Conservation (phyloP, 1,140 invertebrate genomes). For the Zophobas morio region DNA sequence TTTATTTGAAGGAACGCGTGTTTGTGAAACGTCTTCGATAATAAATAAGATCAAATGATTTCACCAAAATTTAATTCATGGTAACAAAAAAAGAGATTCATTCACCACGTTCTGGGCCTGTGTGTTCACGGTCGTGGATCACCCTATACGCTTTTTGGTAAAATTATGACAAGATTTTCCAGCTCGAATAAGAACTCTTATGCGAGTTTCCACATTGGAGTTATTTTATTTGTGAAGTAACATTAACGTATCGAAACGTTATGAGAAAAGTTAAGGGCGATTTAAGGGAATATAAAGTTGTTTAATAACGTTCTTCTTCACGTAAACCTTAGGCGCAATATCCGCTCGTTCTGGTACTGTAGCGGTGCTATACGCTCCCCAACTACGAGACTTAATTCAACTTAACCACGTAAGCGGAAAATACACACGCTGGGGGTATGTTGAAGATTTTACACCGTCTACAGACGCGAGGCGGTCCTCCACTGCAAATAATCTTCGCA, state of each 20-base stretch:
- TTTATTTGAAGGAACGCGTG: too few relatives aligned
- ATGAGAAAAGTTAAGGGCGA: conserved; percentile 47
- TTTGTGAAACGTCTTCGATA: too few relatives aligned
- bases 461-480: conserved; percentile 32
- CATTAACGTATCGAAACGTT: conserved; percentile 39
- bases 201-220: too few relatives aligned
- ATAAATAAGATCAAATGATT: too few relatives aligned
- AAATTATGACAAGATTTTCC: too few relatives aligned
- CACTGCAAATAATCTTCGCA: conserved; percentile 44
- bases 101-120: too few relatives aligned
- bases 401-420: conserved; percentile 45
- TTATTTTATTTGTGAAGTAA: neutral
- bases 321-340: conserved; percentile 49
- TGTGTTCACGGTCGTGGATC: too few relatives aligned
- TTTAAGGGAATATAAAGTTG: conserved; percentile 51
- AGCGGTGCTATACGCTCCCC: conserved; percentile 29
- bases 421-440: conserved; percentile 42
- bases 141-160: too few relatives aligned
- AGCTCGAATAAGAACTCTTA: too few relatives aligned
- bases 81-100: too few relatives aligned
- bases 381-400: conserved; percentile 46
- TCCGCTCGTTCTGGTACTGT: conserved; percentile 42
- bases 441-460: conserved; percentile 46
- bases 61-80: too few relatives aligned
- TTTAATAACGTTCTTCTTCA: conserved; percentile 52